These are phyloP conservation scores for Salpingus planirostris DNA, from an alignment of 2,888 invertebrate species.

Conservation along the genomic window DNA sequence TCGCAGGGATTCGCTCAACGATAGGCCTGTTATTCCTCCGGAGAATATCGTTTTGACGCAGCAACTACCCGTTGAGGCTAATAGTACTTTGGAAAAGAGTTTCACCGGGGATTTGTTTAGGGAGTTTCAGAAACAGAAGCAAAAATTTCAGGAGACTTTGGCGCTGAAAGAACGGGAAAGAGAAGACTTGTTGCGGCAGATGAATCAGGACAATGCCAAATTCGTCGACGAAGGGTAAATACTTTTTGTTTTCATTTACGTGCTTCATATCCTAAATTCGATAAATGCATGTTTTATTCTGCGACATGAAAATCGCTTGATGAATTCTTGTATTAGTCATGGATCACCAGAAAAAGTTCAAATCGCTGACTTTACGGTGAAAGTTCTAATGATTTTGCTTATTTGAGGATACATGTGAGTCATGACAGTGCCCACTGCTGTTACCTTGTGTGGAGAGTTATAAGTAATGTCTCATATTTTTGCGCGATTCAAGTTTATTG, in stretches of 20 bases:
- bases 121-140: slow-evolving; percentile 72
- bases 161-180: slow-evolving; percentile 46
- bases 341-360: too few species aligned
- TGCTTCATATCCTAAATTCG: background rate
- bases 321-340: too few species aligned
- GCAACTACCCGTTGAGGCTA: slow-evolving; percentile 7
- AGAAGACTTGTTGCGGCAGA: slow-evolving; percentile 46
- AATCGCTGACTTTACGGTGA: too few species aligned
- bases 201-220: slow-evolving; percentile 42
- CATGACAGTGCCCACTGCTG: too few species aligned
- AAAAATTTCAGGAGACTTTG: slow-evolving; percentile 52
- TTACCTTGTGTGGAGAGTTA: too few species aligned
- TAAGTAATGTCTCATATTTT: too few species aligned
- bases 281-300: too few species aligned
- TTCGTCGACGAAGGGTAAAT: slow-evolving; percentile 1
- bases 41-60: slow-evolving; percentile 4
- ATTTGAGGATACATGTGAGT: too few species aligned
- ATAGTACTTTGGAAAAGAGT: slow-evolving; percentile 44
- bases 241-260: too few species aligned
- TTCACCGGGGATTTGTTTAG: slow-evolving; percentile 63
- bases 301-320: too few species aligned
- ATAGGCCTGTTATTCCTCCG: slow-evolving; percentile 37
- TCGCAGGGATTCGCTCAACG: slow-evolving; percentile 54
- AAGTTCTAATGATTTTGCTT: too few species aligned
- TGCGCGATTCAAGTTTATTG: too few species aligned